Conservation (phyloP, 2,113 vertebrate genomes). For the Mastomys coucha region DNA sequence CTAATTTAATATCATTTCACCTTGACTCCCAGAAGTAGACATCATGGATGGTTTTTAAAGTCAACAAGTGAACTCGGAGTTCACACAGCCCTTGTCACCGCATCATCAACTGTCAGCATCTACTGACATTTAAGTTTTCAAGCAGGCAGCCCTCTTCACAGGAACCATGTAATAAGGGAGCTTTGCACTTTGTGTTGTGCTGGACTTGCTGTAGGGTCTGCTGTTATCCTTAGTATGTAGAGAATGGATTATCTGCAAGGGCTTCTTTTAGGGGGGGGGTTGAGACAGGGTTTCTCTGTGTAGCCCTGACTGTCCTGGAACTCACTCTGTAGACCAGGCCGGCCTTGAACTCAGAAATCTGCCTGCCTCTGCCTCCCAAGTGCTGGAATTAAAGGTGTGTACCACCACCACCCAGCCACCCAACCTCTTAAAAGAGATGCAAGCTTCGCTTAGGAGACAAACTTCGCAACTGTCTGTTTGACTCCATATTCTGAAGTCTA, state of each 20-base stretch:
- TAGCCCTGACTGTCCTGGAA: too few relatives aligned
- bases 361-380: too few relatives aligned
- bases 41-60: neutral
- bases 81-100: neutral
- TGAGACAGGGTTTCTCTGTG: too few relatives aligned
- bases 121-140: neutral
- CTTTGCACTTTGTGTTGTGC: neutral
- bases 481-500: neutral
- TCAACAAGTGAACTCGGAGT: neutral
- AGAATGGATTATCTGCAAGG: neutral
- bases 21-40: neutral
- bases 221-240: neutral
- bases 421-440: neutral
- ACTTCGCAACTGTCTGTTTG: neutral
- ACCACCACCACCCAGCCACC: too few relatives aligned
- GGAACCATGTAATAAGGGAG: neutral
- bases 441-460: neutral
- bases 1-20: neutral
- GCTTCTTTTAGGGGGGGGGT: too few relatives aligned
- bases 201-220: neutral
- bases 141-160: rapidly evolving
- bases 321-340: too few relatives aligned
- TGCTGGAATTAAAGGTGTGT: too few relatives aligned
- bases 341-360: too few relatives aligned
- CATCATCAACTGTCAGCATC: neutral